Evolutionary conservation across 2,113 vertebrate genomes (phyloP), one percentile per base, ranked within the genome.

Genomic region (Mesocricetus auratus): DNA sequence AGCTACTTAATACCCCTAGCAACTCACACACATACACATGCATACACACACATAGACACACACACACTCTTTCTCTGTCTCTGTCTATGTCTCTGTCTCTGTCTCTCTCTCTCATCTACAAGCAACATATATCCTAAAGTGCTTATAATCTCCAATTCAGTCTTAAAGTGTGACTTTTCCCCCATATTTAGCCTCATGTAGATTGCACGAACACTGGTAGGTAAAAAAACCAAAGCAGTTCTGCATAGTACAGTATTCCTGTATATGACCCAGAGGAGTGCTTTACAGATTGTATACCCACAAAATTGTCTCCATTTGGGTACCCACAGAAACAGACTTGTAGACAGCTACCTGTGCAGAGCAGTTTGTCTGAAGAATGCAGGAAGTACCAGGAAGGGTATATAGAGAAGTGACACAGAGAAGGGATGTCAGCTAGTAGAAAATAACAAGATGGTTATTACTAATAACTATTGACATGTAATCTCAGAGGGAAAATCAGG

Each of bases 101-200:
- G n/a, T n/a, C n/a, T n/a, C n/a, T n/a, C n/a, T n/a, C n/a, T 39
- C 56, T 16, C 6, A 82, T 6, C 31, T 29, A 12, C 56, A 91
- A 91, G 39, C 24, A 22, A 68, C 7, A 16, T 36, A 86, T 17
- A 69, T 26, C 79, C 53, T 29, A n/a, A 94, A 53, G 53, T 42
- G 39, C 60, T 60, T 33, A 62, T 62, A 8, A 86, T 45, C 29
- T 17, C 47, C n/a, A 86, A 50, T 93, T 86, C 94, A 29, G 92
- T 74, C 68, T 96, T 94, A 94, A 95, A 86, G 4, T 95, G 42
- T 89, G 73, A 87, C 21, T 81, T 75, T 24, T 77, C 39, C 13
- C 17, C 22, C 11, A 85, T 92, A 89, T 87, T 85, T 60, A 33
- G 69, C 96, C 33, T 95, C 79, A 60, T 60, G 82, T 39, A 79